phyloP scores from a whole-genome alignment of 2,888 invertebrate species.

The Fragum whitleyi region DNA sequence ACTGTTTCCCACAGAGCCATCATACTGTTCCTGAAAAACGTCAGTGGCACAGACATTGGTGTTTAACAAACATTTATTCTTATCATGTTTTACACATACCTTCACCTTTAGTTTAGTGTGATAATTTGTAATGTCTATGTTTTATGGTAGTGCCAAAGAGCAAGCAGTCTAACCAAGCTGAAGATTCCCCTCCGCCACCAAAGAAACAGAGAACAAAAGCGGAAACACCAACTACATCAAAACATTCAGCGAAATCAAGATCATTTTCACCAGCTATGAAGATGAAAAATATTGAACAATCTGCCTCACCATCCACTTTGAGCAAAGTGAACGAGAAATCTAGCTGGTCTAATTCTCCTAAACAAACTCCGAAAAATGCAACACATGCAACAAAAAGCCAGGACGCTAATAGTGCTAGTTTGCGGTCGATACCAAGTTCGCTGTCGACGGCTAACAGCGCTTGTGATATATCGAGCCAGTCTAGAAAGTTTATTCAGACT shows the following conservation, averaged over 20 bases:
- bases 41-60: too few species aligned
- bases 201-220: constrained; percentile 7
- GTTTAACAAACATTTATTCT: too few species aligned
- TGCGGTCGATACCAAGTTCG: too few species aligned
- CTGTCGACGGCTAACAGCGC: background rate
- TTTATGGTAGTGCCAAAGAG: background rate
- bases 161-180: background rate
- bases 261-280: background rate
- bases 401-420: too few species aligned
- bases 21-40: too few species aligned
- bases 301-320: background rate
- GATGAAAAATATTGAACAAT: background rate
- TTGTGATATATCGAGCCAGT: background rate
- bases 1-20: too few species aligned
- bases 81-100: too few species aligned
- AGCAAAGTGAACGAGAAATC: background rate
- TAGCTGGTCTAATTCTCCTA: background rate
- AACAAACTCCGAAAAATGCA: background rate
- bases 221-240: constrained; percentile 20
- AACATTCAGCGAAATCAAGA: background rate
- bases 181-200: constrained; percentile 11
- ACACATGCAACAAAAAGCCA: background rate
- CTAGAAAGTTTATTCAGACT: background rate
- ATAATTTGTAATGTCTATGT: too few species aligned
- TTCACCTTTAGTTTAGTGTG: too few species aligned